phyloP scores from a whole-genome alignment of 2,113 vertebrate species.

The Gallinago jamesoni region DNA sequence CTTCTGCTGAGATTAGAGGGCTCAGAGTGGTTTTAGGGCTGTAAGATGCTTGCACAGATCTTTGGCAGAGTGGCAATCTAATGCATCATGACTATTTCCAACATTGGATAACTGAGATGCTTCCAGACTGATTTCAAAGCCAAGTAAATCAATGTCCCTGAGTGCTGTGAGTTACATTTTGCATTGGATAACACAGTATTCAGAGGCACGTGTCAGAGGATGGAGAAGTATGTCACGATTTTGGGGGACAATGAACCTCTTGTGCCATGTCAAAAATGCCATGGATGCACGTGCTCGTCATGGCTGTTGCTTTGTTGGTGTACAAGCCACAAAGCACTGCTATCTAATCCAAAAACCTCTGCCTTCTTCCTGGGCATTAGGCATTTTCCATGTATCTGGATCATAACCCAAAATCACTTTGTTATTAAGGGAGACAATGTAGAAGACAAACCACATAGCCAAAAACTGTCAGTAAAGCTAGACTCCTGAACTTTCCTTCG shows the following conservation, averaged over 20 bases:
- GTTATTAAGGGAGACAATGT: neutral
- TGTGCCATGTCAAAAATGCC: neutral
- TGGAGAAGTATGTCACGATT: neutral
- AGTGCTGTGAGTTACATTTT: neutral
- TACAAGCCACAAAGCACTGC: neutral
- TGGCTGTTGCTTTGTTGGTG: neutral
- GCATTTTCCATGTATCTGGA: neutral
- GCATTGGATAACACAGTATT: neutral
- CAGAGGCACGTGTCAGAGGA: neutral
- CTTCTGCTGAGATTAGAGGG: neutral
- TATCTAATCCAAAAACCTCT: neutral
- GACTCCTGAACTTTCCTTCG: neutral
- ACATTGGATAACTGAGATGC: neutral
- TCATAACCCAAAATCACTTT: neutral
- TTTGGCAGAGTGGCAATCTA: neutral
- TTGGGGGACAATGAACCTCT: neutral
- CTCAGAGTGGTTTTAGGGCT: neutral
- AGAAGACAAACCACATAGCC: neutral
- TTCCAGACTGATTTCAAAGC: neutral
- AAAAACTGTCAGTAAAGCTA: neutral
- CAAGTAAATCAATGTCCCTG: neutral
- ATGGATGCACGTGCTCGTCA: neutral
- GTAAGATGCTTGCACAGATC: neutral
- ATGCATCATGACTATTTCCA: neutral
- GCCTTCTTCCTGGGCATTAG: neutral